Evolutionary conservation across 2,113 vertebrate genomes (phyloP).

Genomic region (Crocuta crocuta): DNA sequence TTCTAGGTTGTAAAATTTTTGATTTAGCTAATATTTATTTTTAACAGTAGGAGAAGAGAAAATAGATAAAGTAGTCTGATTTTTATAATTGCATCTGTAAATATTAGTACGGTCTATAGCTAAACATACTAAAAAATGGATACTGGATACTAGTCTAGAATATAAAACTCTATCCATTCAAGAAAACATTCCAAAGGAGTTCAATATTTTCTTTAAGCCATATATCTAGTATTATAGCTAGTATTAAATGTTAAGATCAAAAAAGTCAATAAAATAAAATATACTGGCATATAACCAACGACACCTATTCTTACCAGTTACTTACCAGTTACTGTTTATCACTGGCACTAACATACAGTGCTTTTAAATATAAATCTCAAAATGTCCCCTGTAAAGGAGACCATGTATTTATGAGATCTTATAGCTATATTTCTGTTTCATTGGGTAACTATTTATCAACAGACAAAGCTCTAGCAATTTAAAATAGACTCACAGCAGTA

Average conservation of each 20-base stretch:
- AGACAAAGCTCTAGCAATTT: constrained; percentile 66
- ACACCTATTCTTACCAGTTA: constrained; percentile 33
- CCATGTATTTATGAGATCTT: constrained; percentile 66
- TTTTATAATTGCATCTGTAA: constrained; percentile 60
- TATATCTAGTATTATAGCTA: background rate
- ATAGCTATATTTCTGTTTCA: constrained; percentile 74
- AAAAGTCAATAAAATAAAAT: constrained; percentile 26
- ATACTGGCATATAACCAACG: constrained; percentile 46
- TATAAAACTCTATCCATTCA: constrained; percentile 40
- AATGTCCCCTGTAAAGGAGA: constrained; percentile 54
- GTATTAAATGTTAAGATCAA: constrained; percentile 54
- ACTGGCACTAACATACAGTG: constrained; percentile 54
- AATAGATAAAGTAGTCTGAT: background rate
- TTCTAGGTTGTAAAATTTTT: constrained; percentile 75
- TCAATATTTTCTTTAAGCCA: constrained; percentile 39
- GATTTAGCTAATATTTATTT: constrained; percentile 68
- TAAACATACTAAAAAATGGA: background rate
- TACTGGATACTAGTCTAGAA: constrained; percentile 41
- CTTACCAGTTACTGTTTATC: constrained; percentile 60
- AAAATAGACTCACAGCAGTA: constrained; percentile 72
- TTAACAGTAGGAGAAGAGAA: constrained; percentile 66
- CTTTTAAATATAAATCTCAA: constrained; percentile 73
- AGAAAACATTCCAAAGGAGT: constrained; percentile 32
- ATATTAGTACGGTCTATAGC: constrained; percentile 43
- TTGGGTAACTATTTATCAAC: constrained; percentile 58